Conservation (phyloP, 1,140 invertebrate genomes). For the Dendrolimus punctatus region DNA sequence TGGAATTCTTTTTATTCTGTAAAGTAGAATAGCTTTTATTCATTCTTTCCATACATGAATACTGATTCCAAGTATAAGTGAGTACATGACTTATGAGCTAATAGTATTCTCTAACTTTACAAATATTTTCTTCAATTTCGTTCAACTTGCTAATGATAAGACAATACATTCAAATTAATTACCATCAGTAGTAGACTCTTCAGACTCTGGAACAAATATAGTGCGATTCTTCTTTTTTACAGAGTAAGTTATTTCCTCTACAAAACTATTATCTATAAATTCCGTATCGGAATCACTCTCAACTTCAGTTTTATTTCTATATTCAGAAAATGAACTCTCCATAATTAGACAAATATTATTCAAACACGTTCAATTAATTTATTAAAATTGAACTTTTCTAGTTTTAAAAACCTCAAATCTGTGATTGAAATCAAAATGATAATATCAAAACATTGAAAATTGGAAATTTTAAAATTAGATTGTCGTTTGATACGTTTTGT, state of each 20-base stretch:
- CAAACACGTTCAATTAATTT: not conserved
- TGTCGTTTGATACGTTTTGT: conserved; percentile 30
- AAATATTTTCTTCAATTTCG: too few relatives aligned
- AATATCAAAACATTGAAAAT: conserved; percentile 9
- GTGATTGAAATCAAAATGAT: conserved; percentile 5
- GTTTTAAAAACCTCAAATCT: conserved; percentile 1
- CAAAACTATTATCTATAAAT: conserved; percentile 49
- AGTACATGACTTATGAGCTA: too few relatives aligned
- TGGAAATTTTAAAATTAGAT: conserved; percentile 19
- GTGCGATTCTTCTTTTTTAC: conserved; percentile 47
- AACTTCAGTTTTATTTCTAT: conserved; percentile 34
- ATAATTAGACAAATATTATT: conserved; percentile 19
- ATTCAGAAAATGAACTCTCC: conserved; percentile 61
- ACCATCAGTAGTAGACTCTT: conserved; percentile 44
- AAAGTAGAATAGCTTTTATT: too few relatives aligned
- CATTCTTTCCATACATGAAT: too few relatives aligned
- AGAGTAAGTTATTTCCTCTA: conserved; percentile 35
- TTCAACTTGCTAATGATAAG: not conserved
- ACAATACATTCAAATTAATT: conserved; percentile 5
- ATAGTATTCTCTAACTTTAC: too few relatives aligned
- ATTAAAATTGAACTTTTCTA: too few relatives aligned
- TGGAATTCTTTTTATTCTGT: too few relatives aligned
- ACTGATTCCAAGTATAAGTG: too few relatives aligned
- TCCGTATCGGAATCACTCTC: conserved; percentile 42
- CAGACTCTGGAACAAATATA: conserved; percentile 50